Evolutionary conservation across 2,888 invertebrate species (phyloP).

Genomic region (Rhagophthalmus giganteus): DNA sequence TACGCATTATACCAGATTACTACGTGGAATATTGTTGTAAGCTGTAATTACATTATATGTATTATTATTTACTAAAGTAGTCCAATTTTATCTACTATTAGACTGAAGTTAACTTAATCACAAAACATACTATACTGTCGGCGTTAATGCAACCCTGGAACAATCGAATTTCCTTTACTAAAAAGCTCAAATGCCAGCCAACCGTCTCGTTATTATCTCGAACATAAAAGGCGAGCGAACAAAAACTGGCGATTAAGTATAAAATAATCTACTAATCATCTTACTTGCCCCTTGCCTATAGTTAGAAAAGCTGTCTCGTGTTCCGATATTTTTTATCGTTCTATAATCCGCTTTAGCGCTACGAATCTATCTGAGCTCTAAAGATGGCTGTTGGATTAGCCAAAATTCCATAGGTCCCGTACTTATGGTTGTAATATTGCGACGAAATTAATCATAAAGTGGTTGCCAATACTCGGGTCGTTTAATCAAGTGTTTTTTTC

Average conservation of each 20-base stretch:
- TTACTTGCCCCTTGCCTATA: slow-evolving; percentile 12
- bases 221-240: slow-evolving; percentile 4
- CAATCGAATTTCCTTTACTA: slow-evolving; percentile 9
- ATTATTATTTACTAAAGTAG: slow-evolving; percentile 19
- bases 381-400: too few species aligned
- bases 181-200: slow-evolving; percentile 5
- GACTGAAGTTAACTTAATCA: slow-evolving; percentile 14
- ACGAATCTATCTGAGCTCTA: too few species aligned
- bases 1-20: slow-evolving; percentile 23
- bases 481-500: too few species aligned
- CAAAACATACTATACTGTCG: slow-evolving; percentile 9
- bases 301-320: slow-evolving; percentile 10
- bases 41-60: slow-evolving; percentile 18
- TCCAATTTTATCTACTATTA: slow-evolving; percentile 14
- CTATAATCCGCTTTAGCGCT: slow-evolving; percentile 12
- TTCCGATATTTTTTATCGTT: slow-evolving; percentile 8
- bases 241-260: slow-evolving; percentile 8
- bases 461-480: too few species aligned
- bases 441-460: too few species aligned
- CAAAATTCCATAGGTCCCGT: too few species aligned
- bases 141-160: slow-evolving; percentile 2
- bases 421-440: too few species aligned
- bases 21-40: slow-evolving; percentile 10
- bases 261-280: slow-evolving; percentile 23
- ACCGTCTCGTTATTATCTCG: slow-evolving; percentile 9